These are phyloP conservation scores for Epizoanthus ramosus DNA, from an alignment of 92 coral and sea anemone genomes.

Conservation along the genomic window DNA sequence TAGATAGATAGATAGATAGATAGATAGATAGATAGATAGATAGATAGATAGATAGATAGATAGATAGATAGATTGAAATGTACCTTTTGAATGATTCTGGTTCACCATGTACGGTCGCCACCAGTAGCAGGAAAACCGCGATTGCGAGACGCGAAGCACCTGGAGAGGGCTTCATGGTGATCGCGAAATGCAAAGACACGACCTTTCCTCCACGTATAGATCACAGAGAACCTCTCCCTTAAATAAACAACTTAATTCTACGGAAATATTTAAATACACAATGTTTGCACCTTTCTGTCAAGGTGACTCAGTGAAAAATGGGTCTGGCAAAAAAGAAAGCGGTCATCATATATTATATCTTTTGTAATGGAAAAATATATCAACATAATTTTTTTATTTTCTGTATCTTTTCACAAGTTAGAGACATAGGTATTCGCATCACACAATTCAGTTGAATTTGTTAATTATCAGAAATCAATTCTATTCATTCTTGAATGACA, in stretches of 20 bases:
- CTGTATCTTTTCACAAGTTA: no score
- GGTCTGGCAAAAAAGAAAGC: background rate
- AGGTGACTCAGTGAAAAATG: background rate
- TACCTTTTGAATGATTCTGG: constrained; percentile 28
- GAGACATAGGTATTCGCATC: no score
- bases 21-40: no score
- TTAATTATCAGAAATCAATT: no score
- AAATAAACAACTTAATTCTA: background rate
- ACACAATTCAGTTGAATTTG: no score
- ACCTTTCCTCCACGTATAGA: background rate
- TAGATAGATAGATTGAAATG: background rate
- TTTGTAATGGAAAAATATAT: no score
- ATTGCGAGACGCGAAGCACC: background rate
- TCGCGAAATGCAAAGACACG: constrained; percentile 2
- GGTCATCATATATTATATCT: no score
- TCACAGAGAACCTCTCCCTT: background rate
- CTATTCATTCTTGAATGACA: no score
- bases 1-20: no score
- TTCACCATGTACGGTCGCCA: constrained; percentile 16
- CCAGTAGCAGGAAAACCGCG: background rate
- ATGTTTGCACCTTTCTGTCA: background rate
- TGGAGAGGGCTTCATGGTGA: constrained; percentile 3
- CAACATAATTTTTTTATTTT: no score
- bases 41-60: no score
- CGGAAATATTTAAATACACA: background rate